These are phyloP conservation scores for Rhinella marina DNA, from an alignment of 2,797 vertebrate genomes.

Conservation along the genomic window DNA sequence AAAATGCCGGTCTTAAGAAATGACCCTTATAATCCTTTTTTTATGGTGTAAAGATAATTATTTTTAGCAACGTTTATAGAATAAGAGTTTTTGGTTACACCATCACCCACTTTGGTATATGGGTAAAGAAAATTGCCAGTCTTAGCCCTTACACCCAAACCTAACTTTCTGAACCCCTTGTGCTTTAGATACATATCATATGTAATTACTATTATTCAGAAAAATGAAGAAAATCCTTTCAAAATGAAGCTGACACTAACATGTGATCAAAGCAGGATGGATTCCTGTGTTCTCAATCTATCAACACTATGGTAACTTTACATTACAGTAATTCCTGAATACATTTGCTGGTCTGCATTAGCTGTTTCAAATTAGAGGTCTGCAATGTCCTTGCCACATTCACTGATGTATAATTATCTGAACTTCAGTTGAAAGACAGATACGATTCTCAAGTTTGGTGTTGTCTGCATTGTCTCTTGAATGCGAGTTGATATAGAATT, in stretches of 20 bases:
- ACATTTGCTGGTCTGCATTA: background rate
- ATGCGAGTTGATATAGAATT: background rate
- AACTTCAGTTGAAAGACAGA: background rate
- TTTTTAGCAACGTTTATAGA: background rate
- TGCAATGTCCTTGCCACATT: background rate
- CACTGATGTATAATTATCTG: background rate
- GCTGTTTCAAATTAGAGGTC: background rate
- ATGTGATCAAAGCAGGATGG: background rate
- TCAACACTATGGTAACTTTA: background rate
- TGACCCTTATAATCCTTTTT: too few species aligned
- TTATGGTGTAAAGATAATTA: background rate
- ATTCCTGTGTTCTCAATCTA: background rate
- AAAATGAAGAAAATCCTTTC: background rate
- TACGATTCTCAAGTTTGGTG: background rate
- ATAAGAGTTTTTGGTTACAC: background rate
- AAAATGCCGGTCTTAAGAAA: too few species aligned
- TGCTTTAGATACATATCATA: background rate
- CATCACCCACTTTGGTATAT: background rate
- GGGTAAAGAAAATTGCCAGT: background rate
- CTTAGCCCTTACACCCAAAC: background rate
- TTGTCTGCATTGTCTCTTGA: background rate
- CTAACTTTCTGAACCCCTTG: background rate
- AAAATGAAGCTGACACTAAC: background rate
- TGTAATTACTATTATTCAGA: background rate
- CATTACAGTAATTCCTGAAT: constrained; percentile 7